Percentiles rank a stretch among this genome's conserved stretches.
Evolutionary conservation across 2,888 invertebrate genomes (phyloP).

Genomic region (Muschampia plurimacula): DNA sequence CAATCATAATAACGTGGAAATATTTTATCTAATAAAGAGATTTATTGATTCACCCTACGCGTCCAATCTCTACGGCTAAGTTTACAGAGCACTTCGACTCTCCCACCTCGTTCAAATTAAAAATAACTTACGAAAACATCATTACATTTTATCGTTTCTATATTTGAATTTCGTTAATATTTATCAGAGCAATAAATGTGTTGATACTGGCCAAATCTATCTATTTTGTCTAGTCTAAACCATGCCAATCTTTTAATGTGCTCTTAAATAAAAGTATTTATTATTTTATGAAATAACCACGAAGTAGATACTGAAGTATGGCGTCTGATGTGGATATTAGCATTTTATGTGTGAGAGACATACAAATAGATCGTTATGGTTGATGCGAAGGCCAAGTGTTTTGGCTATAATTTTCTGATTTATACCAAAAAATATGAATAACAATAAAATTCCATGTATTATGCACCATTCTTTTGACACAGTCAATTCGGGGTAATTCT

Average conservation of each 20-base stretch:
- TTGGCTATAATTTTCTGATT: no score
- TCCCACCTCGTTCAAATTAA: neutral
- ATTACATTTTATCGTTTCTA: neutral
- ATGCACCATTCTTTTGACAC: no score
- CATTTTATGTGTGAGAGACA: no score
- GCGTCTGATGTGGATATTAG: no score
- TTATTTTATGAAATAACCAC: neutral
- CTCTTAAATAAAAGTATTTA: neutral
- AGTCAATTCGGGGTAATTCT: no score
- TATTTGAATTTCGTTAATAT: neutral
- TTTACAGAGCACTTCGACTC: neutral
- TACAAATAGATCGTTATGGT: no score
- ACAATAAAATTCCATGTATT: no score
- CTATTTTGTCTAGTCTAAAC: neutral
- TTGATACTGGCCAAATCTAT: neutral
- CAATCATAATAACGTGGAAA: neutral
- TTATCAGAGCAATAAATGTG: neutral
- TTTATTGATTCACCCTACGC: neutral
- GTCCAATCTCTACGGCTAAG: neutral
- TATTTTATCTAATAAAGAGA: neutral
- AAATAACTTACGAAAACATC: constrained; percentile 4
- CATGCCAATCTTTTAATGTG: neutral
- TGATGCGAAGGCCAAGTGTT: no score
- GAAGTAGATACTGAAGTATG: no score
- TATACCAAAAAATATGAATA: no score